Percentiles rank a stretch among this genome's conserved stretches.
Evolutionary conservation across 2,888 invertebrate species (phyloP).

Genomic region (Hyppa rectilinea): DNA sequence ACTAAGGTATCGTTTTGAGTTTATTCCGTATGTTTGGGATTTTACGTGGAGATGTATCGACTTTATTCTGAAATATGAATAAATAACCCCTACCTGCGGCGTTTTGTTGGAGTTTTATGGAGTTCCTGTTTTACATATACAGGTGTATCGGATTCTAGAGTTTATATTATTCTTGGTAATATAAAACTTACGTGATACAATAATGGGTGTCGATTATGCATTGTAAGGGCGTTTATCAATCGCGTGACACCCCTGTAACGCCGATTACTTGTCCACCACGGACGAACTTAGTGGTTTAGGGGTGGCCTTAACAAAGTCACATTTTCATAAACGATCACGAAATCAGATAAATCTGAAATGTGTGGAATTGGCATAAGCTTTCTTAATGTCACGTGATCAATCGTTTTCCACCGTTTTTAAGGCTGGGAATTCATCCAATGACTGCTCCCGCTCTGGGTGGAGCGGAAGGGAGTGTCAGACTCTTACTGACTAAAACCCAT

Average conservation of each 20-base stretch:
- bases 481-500: too few species aligned
- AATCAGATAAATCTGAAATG: too few species aligned
- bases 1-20: conserved; percentile 39
- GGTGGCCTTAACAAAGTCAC: too few species aligned
- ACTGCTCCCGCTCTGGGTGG: too few species aligned
- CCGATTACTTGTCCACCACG: neutral
- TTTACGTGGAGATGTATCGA: conserved; percentile 18
- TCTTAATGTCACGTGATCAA: too few species aligned
- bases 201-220: neutral
- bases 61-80: conserved; percentile 51
- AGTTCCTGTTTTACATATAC: conserved; percentile 41
- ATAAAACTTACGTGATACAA: neutral
- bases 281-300: neutral
- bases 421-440: too few species aligned
- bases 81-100: conserved; percentile 33
- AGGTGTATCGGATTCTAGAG: neutral
- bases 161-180: conserved; percentile 11
- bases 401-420: too few species aligned
- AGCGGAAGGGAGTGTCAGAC: too few species aligned
- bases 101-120: conserved; percentile 30
- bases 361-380: too few species aligned
- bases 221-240: neutral
- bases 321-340: too few species aligned
- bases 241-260: neutral
- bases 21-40: conserved; percentile 34